These are phyloP conservation scores for Brachionus plicatilis DNA, from an alignment of 1,140 invertebrate species.

Conservation along the genomic window DNA sequence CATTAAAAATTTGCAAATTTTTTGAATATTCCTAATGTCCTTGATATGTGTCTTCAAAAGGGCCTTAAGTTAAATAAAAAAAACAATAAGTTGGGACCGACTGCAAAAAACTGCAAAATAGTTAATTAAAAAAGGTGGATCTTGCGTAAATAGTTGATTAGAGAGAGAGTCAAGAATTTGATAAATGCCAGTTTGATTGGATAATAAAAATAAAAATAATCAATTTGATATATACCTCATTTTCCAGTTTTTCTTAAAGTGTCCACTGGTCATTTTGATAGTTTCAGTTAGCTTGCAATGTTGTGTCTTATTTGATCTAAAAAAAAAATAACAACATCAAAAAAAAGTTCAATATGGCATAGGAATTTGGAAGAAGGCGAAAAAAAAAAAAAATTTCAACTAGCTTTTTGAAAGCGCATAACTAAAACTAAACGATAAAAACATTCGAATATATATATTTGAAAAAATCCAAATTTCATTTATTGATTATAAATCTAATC, in stretches of 20 bases:
- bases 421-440: not conserved
- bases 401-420: slow-evolving; percentile 3
- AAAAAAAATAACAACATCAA: not conserved
- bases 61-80: not conserved
- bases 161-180: not conserved
- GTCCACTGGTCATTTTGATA: slow-evolving; percentile 32
- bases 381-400: not conserved
- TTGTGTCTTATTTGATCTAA: not conserved
- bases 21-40: not conserved
- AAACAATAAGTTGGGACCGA: not conserved
- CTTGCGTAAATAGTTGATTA: not conserved
- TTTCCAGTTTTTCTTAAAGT: slow-evolving; percentile 40
- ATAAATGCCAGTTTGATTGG: not conserved
- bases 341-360: not conserved
- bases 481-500: slow-evolving; percentile 31
- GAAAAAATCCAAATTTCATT: not conserved
- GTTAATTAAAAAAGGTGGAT: not conserved
- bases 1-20: not conserved
- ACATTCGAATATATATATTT: slow-evolving; percentile 14
- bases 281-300: not conserved
- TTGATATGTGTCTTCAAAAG: not conserved
- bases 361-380: not conserved
- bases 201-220: not conserved
- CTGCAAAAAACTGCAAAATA: no score
- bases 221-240: slow-evolving; percentile 19